phyloP scores from a whole-genome alignment of 2,113 vertebrate species.

The Cranoglanis bouderius region DNA sequence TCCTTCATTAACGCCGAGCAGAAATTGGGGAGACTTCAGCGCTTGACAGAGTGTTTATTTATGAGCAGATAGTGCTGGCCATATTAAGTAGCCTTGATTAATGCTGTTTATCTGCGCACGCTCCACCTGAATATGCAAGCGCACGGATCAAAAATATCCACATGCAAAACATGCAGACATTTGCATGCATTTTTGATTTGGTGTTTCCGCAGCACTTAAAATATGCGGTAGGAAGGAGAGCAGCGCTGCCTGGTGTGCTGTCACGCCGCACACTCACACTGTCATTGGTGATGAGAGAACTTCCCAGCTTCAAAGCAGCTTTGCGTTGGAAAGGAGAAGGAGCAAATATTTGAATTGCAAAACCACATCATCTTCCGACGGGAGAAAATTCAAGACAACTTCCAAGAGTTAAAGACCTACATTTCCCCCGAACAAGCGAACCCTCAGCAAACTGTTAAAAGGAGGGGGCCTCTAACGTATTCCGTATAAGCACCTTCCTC shows the following conservation, averaged over 20 bases:
- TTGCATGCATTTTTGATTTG: slow-evolving; percentile 78
- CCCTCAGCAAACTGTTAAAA: slow-evolving; percentile 56
- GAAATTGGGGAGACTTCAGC: slow-evolving; percentile 64
- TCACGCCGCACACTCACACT: slow-evolving; percentile 96
- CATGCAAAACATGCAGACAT: slow-evolving; percentile 74
- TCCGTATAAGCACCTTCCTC: slow-evolving; percentile 65
- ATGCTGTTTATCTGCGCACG: slow-evolving; percentile 65
- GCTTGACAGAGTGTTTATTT: slow-evolving; percentile 64
- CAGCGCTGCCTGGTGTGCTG: slow-evolving; percentile 93
- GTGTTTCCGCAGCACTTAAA: slow-evolving; percentile 71
- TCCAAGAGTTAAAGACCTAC: slow-evolving; percentile 72
- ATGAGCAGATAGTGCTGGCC: slow-evolving; percentile 59
- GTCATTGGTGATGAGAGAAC: slow-evolving; percentile 98
- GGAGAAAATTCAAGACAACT: slow-evolving; percentile 89
- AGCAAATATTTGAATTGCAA: slow-evolving; percentile 98
- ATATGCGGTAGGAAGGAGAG: slow-evolving; percentile 91
- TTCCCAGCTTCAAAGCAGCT: slow-evolving; percentile 92
- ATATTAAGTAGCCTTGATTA: slow-evolving; percentile 69
- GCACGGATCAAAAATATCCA: slow-evolving; percentile 59
- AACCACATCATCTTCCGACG: slow-evolving; percentile 89
- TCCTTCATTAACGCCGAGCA: slow-evolving; percentile 60
- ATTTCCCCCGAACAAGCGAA: slow-evolving; percentile 63
- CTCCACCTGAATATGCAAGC: slow-evolving; percentile 72
- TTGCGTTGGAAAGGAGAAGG: slow-evolving; percentile 86
- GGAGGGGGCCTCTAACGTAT: slow-evolving; percentile 63